Evolutionary conservation across 2,888 invertebrate species (phyloP).

Genomic region (Tipula vernalis): DNA sequence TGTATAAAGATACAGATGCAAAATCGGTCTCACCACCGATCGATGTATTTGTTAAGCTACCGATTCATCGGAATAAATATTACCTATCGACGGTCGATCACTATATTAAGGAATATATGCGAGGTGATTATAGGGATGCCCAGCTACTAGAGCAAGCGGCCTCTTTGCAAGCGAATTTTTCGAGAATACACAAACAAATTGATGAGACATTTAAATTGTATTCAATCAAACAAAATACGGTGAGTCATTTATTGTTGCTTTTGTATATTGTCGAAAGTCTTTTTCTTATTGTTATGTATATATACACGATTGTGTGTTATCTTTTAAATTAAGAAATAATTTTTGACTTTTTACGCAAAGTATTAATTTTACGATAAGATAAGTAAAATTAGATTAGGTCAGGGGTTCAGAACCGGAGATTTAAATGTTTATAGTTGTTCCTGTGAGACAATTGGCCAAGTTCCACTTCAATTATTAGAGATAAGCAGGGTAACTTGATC

Average conservation of each 20-base stretch:
- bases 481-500: too few relatives aligned
- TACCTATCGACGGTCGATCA: background rate
- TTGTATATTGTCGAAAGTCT: background rate
- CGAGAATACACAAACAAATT: background rate
- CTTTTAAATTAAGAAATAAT: background rate
- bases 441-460: too few relatives aligned
- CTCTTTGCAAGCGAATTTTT: background rate
- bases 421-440: too few relatives aligned
- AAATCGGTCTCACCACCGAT: background rate
- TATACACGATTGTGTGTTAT: background rate
- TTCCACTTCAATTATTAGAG: too few relatives aligned
- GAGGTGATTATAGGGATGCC: too few relatives aligned
- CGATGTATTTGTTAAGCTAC: background rate
- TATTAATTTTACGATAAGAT: background rate
- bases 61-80: background rate
- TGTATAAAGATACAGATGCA: background rate
- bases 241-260: background rate
- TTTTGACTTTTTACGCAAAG: background rate
- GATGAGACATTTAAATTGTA: background rate
- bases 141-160: background rate
- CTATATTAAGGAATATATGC: background rate
- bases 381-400: background rate
- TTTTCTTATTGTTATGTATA: background rate
- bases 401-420: background rate
- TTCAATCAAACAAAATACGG: background rate